These are phyloP conservation scores for Drosophila ustulata DNA, from an alignment of 2,888 invertebrate species.

Conservation along the genomic window DNA sequence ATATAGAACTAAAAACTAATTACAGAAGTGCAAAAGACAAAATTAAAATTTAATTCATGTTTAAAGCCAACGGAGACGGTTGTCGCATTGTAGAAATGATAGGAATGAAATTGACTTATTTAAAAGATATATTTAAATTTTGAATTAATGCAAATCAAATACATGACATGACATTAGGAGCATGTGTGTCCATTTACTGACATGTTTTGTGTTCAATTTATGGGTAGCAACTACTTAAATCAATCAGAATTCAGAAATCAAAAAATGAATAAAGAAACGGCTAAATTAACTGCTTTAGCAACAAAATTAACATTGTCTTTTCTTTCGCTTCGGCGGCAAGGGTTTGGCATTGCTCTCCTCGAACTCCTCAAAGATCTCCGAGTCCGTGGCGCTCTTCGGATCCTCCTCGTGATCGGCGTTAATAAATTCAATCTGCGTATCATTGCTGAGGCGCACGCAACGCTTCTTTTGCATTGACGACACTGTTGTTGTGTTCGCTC, in stretches of 20 bases:
- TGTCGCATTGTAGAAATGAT: conserved; percentile 27
- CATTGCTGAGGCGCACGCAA: conserved; percentile 36
- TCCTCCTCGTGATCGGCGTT: conserved; percentile 18
- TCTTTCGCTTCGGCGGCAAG: conserved; percentile 7
- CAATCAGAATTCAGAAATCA: conserved; percentile 35
- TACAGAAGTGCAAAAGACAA: neutral
- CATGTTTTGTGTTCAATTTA: conserved; percentile 71
- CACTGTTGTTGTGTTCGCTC: conserved; percentile 7
- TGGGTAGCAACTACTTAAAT: conserved; percentile 63
- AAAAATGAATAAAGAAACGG: conserved; percentile 7
- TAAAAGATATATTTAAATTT: conserved; percentile 23
- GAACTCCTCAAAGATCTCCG: conserved; percentile 2
- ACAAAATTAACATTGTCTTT: conserved; percentile 1
- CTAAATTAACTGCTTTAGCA: conserved; percentile 49
- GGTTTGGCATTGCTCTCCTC: conserved; percentile 6
- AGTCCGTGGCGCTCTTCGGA: neutral
- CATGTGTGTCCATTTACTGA: conserved; percentile 62
- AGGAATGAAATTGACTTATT: conserved; percentile 13
- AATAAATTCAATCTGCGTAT: conserved; percentile 53
- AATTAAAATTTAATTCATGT: neutral
- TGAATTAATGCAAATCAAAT: conserved; percentile 21
- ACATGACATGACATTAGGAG: conserved; percentile 24
- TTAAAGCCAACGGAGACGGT: conserved; percentile 7
- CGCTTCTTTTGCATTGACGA: conserved; percentile 50
- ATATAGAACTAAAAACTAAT: conserved; percentile 2